Base-by-base conservation (phyloP, 2,888 invertebrate genomes). In the Nomada lathburiana region DNA sequence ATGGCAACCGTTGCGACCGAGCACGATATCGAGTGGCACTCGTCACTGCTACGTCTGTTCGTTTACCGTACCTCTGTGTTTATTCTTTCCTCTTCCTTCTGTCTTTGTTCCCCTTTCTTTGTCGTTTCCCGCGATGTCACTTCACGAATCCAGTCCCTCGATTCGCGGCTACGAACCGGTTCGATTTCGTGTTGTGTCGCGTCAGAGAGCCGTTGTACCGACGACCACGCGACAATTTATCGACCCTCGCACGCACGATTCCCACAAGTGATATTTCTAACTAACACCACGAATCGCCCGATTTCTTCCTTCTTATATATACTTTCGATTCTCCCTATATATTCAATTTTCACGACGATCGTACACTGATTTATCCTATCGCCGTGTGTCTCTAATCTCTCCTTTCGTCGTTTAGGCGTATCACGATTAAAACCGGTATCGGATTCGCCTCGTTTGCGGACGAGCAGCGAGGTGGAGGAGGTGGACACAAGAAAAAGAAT, bases 1-100 rank as follows among this genome's bases (percentile, higher is more conserved):
- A 86, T 84, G 83, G 84, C 84, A 82, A 80, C 81, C 73, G 75
- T 82, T 68, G 76, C 74, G 67, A 64, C 74, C 74, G 78, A 76
- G 59, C 76, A 74, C 78, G 83, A 71, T 82, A 83, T 67, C 77
- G 77, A 83, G 83, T 72, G 70, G 76, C 84, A 84, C 80, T 84
- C 84, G 73, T 72, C 68, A 63, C 80, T 72, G 79, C 55, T 75
- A 71, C 84, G 83, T 78, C 42, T 36, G 78, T 72, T 70, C 42
- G 50, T 62, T 70, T 63, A 74, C 55, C 69, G 75, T 69, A 76
- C 82, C 70, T 76, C 60, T 57, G 42, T 63, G 36, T 23, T 20
- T 53, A 20, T 20, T 53, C 11, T 29, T 71, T 53, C n/a, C 50
- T 55, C 71, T 53, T 20, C 68, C 50, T 50, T 57, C 70, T 44